Base-by-base conservation (phyloP, 2,888 invertebrate species). In the Sarcophaga carnaria region DNA sequence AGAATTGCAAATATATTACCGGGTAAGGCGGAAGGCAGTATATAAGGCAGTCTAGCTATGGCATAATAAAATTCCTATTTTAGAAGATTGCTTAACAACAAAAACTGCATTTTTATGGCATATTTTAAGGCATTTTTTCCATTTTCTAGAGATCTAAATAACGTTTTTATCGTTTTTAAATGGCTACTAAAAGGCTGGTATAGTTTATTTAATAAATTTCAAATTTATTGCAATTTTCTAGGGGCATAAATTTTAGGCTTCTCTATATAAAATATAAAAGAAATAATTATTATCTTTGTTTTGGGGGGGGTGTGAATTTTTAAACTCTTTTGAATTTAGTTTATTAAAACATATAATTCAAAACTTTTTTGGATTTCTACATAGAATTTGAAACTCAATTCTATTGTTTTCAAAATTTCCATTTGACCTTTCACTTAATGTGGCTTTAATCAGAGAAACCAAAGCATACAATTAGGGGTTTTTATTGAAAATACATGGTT, bases 1-100 rank as follows among this genome's bases (percentile, higher is more conserved):
- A 54, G 54, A 54, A 54, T 54, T 54, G 54, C 54, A 37, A 71
- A 70, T 82, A 64, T 76, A 45, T 27, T 45, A 47, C 59, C 59
- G 20, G 70, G n/a, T 2, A 27, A 27, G 62, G 22, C 12, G 59
- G 10, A n/a, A 14, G 59, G 14, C n/a, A n/a, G 59, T 62, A 22
- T 11, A n/a, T 20, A 59, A 45, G 49, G 60, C n/a, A 76, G 22
- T 75, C 62, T 69, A 54, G 37, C 22, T 75, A 20, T 14, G 37
- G 8, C n/a, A 60, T 8, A n/a, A n/a, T 54, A 67, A 59, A 27
- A 25, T 70, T 63, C n/a, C 54, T 62, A n/a, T 78, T 71, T 71
- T 25, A 20, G 2, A 66, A 22, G 10, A 14, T 14, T 54, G 54
- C 17, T 49, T 49, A 80, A 25, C 1, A 45, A 27, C 4, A 37